Evolutionary conservation across 2,888 invertebrate species (phyloP).

Genomic region (Plemyria rubiginata): DNA sequence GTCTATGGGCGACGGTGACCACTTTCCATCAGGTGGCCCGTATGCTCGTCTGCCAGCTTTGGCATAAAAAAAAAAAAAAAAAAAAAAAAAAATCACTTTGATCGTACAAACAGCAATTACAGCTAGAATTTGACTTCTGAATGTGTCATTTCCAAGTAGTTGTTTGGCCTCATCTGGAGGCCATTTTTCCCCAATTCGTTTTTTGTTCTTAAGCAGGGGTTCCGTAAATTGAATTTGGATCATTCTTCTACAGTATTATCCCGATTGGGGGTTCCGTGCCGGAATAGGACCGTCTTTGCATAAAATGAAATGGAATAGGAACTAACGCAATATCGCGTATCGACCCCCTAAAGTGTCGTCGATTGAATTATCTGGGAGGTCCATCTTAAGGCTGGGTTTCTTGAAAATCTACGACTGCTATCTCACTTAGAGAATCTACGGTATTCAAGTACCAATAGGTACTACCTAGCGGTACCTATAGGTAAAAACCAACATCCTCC

Average conservation of each 20-base stretch:
- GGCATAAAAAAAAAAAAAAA: too few relatives aligned
- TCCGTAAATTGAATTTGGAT: slow-evolving; percentile 79
- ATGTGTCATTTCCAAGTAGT: too few relatives aligned
- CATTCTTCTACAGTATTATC: slow-evolving; percentile 78
- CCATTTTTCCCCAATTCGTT: neutral
- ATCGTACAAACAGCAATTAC: too few relatives aligned
- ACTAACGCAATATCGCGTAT: slow-evolving; percentile 71
- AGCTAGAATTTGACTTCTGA: too few relatives aligned
- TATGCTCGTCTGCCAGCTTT: too few relatives aligned
- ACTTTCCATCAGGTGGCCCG: too few relatives aligned
- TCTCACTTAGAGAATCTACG: neutral
- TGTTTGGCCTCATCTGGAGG: neutral
- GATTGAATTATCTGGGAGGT: slow-evolving; percentile 31
- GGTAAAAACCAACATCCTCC: too few relatives aligned
- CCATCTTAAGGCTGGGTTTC: slow-evolving; percentile 9
- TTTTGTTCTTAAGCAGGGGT: slow-evolving; percentile 28
- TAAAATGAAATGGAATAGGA: slow-evolving; percentile 80
- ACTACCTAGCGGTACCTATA: too few relatives aligned
- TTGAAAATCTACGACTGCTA: neutral
- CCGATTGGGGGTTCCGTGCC: slow-evolving; percentile 69
- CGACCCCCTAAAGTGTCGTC: slow-evolving; percentile 23
- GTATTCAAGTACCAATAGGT: too few relatives aligned
- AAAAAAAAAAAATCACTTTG: too few relatives aligned
- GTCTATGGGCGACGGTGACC: too few relatives aligned
- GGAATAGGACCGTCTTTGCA: slow-evolving; percentile 81